Evolutionary conservation across 2,797 vertebrate species (phyloP), one percentile per base, ranked within the genome.

Genomic region (Synaphobranchus kaupii): DNA sequence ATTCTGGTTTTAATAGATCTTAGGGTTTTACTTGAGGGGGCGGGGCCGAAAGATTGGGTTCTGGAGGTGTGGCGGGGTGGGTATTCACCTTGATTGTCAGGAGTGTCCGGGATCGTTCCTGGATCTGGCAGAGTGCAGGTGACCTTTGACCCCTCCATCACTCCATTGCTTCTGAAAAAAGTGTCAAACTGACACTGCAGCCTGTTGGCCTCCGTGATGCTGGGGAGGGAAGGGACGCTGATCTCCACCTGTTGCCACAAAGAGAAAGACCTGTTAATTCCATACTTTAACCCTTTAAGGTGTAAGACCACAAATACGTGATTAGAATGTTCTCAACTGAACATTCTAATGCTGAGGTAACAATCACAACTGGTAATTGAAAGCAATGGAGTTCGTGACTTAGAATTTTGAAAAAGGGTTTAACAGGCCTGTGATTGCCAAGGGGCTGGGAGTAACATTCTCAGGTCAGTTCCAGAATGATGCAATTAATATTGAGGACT

Each of bases 1-100:
- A 39, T 4, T 25, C 12, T 76, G 31, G 28, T 12, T 25, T 31
- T 76, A 28, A n/a, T 39, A 73, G 50, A 44, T 47, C 50, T 22
- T 20, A 10, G 31, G 6, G n/a, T 15, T 28, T 22, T 13, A 47
- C 28, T 22, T 13, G 13, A 44, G 20, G 8, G 25, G 34, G 25
- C 8, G 28, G 12, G 54, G 28, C 31, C 8, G 13, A 44, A 31
- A 9, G 28, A 68, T 9, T 39, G 73, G 28, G 48, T 15, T 31
- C 22, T 60, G 20, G 9, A 34, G 71, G 54, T n/a, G 9, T 39
- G 34, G 17, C 58, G 73, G 71, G 84, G 52, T 85, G 31, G 47
- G 12, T 91, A 1, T 22, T 89, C 93, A 98, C 98, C 98, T 95
- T 98, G 95, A 90, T 95, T 93, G 0, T 94, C 92, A 0, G 96